Base-by-base conservation (phyloP, 2,797 vertebrate genomes). In the Hafferia zeledoni region DNA sequence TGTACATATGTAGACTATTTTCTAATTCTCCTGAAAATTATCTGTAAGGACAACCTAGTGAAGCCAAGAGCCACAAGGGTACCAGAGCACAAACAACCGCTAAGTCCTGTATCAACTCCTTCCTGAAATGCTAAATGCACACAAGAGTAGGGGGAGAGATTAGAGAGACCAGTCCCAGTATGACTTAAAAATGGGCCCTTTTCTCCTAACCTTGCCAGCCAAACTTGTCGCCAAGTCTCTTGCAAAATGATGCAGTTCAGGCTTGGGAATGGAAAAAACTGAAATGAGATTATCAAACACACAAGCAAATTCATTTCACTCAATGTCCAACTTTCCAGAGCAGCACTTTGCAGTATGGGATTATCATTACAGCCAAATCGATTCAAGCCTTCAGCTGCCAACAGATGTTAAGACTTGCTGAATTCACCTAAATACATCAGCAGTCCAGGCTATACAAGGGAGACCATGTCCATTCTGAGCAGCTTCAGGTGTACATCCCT, bases 381-480 rank as follows among this genome's bases (percentile, higher is more conserved):
- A 72, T 50, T 53, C 9, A 61, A 43, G 15, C n/a, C 39, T 82
- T 82, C 50, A 39, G 1, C 0, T 44, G 28, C 17, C 8, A 56
- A 3, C 2, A 52, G 46, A 47, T 25, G 9, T 5, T 5, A 55
- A 49, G 31, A n/a, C 16, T 35, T 64, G 39, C 30, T 3, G 7
- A 71, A 27, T 47, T 47, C 47, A 33, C n/a, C 37, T 24, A 4
- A 24, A 10, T 1, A 2, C 3, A 18, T 6, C 2, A 6, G 41
- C 56, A 85, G 33, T 7, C 23, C 9, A 15, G 63, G 39, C 27
- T 17, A 0, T 1, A 2, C 0, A 33, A 10, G 23, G 22, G 5
- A 47, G 24, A 41, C 23, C 0, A 0, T 10, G 30, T 11, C 9
- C 35, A 2, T 22, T 59, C 11, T 7, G 18, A 52, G 53, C 35